Conservation (phyloP, 1,140 invertebrate genomes). For the Oppia nitens region DNA sequence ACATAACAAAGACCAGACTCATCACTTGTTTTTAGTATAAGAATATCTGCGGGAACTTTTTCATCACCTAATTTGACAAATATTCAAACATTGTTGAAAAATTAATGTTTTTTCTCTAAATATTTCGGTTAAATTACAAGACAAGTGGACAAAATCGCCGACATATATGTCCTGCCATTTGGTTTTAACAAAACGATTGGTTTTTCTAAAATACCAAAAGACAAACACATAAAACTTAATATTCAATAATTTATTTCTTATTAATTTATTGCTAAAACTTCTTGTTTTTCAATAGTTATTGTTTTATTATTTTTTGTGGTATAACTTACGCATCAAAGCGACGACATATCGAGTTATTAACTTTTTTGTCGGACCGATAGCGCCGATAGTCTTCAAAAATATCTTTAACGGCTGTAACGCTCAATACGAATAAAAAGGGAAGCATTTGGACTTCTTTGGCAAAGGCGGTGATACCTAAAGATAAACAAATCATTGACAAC, state of each 20-base stretch:
- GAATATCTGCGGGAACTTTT: slow-evolving; percentile 84
- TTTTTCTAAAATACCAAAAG: slow-evolving; percentile 42
- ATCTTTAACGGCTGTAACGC: slow-evolving; percentile 93
- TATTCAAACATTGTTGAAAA: too few relatives aligned
- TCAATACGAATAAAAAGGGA: slow-evolving; percentile 80
- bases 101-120: too few relatives aligned
- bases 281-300: too few relatives aligned
- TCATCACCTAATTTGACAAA: too few relatives aligned
- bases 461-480: slow-evolving; percentile 45
- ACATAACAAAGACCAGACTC: slow-evolving; percentile 78
- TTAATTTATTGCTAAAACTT: too few relatives aligned
- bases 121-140: too few relatives aligned
- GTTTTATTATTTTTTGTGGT: too few relatives aligned
- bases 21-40: slow-evolving; percentile 55
- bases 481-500: not conserved
- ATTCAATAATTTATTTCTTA: not conserved
- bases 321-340: slow-evolving; percentile 68
- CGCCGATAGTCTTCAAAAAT: slow-evolving; percentile 83
- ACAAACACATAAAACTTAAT: slow-evolving; percentile 17
- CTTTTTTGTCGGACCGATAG: slow-evolving; percentile 70
- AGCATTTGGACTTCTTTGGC: slow-evolving; percentile 50
- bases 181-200: slow-evolving; percentile 60
- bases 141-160: slow-evolving; percentile 86
- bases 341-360: slow-evolving; percentile 79
- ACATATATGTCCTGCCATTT: slow-evolving; percentile 71